Evolutionary conservation across 2,797 vertebrate species (phyloP).

Genomic region (Malacoraja senta): DNA sequence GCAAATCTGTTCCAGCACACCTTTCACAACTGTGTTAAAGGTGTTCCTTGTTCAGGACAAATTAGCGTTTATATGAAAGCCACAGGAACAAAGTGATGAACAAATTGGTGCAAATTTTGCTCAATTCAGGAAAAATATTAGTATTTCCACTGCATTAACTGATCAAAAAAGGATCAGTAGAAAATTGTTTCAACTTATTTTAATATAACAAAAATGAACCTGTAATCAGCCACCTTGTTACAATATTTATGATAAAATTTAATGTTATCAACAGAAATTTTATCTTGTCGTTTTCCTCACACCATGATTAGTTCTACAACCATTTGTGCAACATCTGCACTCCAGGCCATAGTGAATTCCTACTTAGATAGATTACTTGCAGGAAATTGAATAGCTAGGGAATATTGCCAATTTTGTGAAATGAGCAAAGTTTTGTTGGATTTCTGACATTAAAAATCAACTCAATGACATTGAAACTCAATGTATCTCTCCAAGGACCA

Average conservation of each 20-base stretch:
- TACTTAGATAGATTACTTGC: neutral
- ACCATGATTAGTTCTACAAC: neutral
- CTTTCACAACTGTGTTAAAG: neutral
- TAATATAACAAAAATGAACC: neutral
- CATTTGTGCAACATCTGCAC: neutral
- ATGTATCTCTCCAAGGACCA: neutral
- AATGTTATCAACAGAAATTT: neutral
- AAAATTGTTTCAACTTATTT: neutral
- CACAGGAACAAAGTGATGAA: neutral
- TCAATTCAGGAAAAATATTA: neutral
- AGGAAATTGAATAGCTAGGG: neutral
- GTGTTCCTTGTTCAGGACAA: neutral
- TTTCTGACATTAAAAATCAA: neutral
- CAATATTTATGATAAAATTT: neutral
- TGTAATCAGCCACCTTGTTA: neutral
- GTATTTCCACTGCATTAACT: neutral
- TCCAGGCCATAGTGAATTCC: neutral
- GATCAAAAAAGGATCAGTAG: neutral
- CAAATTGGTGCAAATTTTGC: neutral
- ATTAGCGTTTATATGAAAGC: neutral
- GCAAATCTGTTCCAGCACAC: too few species aligned
- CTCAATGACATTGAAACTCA: neutral
- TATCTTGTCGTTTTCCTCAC: neutral
- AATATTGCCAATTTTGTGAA: neutral
- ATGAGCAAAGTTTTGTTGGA: neutral